Evolutionary conservation across 1,140 invertebrate genomes (phyloP).

Genomic region (Drosophila repletoides): DNA sequence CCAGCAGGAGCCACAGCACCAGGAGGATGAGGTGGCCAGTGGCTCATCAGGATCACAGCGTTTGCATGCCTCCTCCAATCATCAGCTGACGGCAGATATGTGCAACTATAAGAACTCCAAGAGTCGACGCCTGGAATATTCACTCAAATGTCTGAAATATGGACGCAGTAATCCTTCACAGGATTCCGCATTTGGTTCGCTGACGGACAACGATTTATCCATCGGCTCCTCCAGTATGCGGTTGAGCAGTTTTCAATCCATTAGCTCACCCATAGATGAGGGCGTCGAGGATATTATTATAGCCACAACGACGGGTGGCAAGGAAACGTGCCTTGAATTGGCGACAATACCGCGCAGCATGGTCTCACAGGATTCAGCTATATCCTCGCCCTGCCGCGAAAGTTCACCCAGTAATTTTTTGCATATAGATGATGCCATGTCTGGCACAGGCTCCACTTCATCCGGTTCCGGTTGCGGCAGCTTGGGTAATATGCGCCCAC

Average conservation of each 20-base stretch:
- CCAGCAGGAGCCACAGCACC: background rate
- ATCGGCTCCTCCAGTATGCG: slow-evolving; percentile 78
- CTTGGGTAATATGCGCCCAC: slow-evolving; percentile 63
- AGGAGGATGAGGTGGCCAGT: slow-evolving; percentile 49
- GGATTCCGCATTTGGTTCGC: slow-evolving; percentile 81
- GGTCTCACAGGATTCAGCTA: slow-evolving; percentile 81
- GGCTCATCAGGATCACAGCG: slow-evolving; percentile 47
- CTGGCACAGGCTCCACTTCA: slow-evolving; percentile 60
- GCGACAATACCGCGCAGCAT: slow-evolving; percentile 75
- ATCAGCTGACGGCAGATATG: slow-evolving; percentile 79
- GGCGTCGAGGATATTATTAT: slow-evolving; percentile 81
- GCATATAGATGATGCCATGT: slow-evolving; percentile 73
- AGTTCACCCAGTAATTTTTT: slow-evolving; percentile 78
- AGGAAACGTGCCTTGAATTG: slow-evolving; percentile 75
- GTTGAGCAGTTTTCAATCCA: slow-evolving; percentile 81
- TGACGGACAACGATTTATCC: slow-evolving; percentile 81
- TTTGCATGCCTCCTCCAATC: slow-evolving; percentile 70
- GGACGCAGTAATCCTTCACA: slow-evolving; percentile 82
- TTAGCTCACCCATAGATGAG: slow-evolving; percentile 81
- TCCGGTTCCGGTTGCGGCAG: slow-evolving; percentile 64
- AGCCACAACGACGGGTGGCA: slow-evolving; percentile 78
- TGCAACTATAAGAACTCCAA: slow-evolving; percentile 82
- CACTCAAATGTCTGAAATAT: slow-evolving; percentile 79
- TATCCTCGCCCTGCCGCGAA: slow-evolving; percentile 77
- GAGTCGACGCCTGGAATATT: slow-evolving; percentile 78